phyloP scores from a whole-genome alignment of 37 sponge, comb jelly and placozoan species.

The Hexactinellida sp. region DNA sequence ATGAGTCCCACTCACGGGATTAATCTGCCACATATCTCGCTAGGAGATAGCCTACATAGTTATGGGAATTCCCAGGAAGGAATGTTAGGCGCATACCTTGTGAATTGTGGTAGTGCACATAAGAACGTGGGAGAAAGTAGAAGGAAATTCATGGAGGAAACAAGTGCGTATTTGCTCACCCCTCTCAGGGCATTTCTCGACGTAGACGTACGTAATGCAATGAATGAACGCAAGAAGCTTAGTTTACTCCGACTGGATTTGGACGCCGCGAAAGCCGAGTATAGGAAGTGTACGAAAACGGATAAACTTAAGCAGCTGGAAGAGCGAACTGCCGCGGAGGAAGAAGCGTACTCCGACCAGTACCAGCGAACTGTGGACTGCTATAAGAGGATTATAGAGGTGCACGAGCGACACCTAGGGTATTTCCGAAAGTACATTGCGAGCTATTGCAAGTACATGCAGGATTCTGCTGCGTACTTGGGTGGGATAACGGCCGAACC shows the following conservation, averaged over 20 bases:
- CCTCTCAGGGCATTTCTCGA: not conserved
- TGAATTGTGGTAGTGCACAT: not conserved
- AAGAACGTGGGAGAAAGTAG: not conserved
- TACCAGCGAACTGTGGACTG: not conserved
- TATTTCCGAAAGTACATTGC: not conserved
- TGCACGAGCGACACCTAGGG: not conserved
- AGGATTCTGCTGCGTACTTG: not conserved
- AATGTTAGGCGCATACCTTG: not conserved
- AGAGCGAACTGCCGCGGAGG: not conserved
- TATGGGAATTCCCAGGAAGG: not conserved
- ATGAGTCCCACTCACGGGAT: slow-evolving; percentile 5
- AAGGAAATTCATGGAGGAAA: not conserved
- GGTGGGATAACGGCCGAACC: not conserved
- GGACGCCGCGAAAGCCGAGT: not conserved
- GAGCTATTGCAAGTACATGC: not conserved
- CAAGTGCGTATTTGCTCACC: not conserved
- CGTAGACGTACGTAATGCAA: not conserved
- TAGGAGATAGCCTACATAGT: not conserved
- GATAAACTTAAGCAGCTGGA: not conserved
- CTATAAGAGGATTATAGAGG: slow-evolving; percentile 2
- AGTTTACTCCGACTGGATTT: not conserved
- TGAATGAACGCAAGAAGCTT: not conserved
- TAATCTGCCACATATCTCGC: not conserved
- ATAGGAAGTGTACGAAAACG: not conserved
- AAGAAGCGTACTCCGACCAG: not conserved